A percentile compares a stretch with the other conserved stretches of the same genome.
phyloP scores from a whole-genome alignment of 2,888 invertebrate species.

The Osmoderma eremita region DNA sequence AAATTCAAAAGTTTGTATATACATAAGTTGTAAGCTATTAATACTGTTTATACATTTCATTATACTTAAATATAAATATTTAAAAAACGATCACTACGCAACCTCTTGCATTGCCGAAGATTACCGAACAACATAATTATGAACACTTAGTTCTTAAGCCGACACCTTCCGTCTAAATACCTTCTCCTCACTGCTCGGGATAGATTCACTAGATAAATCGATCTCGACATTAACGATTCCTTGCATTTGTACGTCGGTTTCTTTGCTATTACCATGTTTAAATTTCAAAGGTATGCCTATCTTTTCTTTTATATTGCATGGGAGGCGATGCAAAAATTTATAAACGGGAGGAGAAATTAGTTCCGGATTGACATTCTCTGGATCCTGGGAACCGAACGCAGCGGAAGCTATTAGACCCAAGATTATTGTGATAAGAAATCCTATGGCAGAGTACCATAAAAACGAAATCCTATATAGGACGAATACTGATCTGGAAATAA shows the following conservation, averaged over 20 bases:
- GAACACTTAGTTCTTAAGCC: background rate
- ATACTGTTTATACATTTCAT: slow-evolving; percentile 13
- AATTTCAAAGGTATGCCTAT: slow-evolving; percentile 56
- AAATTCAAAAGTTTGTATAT: no score
- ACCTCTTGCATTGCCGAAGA: background rate
- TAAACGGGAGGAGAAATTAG: slow-evolving; percentile 75
- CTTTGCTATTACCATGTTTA: slow-evolving; percentile 42
- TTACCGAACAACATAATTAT: background rate
- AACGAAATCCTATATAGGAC: slow-evolving; percentile 81
- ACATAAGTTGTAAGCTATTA: slow-evolving; percentile 16
- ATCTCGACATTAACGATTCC: slow-evolving; percentile 55
- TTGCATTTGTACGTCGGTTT: slow-evolving; percentile 42
- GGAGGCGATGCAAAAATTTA: slow-evolving; percentile 66
- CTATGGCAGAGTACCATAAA: slow-evolving; percentile 89
- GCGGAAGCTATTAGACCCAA: slow-evolving; percentile 80
- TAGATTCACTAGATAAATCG: slow-evolving; percentile 53
- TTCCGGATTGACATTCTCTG: slow-evolving; percentile 72
- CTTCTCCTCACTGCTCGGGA: slow-evolving; percentile 11
- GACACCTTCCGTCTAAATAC: slow-evolving; percentile 38
- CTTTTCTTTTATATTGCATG: slow-evolving; percentile 64
- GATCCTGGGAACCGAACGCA: slow-evolving; percentile 71
- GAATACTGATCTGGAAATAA: slow-evolving; percentile 49
- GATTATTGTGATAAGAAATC: slow-evolving; percentile 77
- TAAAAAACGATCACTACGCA: background rate
- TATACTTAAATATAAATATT: slow-evolving; percentile 25